These are phyloP conservation scores for Muntiacus muntjak DNA, from an alignment of 2,113 vertebrate species.

Conservation along the genomic window DNA sequence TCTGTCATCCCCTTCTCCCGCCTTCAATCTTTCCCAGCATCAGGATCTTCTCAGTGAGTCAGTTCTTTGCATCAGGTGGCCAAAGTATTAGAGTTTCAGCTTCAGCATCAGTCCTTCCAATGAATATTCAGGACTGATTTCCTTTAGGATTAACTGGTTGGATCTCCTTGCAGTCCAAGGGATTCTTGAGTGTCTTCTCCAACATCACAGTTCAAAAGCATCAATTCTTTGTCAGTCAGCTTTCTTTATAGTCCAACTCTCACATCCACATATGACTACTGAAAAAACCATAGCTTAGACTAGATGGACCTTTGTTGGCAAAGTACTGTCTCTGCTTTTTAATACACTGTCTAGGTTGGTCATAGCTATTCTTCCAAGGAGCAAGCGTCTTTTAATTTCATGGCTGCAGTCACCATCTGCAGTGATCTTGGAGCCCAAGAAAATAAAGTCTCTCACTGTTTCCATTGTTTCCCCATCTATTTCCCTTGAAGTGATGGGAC, in stretches of 20 bases:
- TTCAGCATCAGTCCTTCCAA: not conserved
- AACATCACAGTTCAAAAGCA: too few relatives aligned
- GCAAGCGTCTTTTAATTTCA: not conserved
- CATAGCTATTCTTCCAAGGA: not conserved
- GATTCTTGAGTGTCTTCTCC: too few relatives aligned
- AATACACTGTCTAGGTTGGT: not conserved
- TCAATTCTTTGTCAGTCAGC: too few relatives aligned
- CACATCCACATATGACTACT: too few relatives aligned
- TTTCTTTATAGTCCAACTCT: too few relatives aligned
- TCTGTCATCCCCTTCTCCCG: not conserved
- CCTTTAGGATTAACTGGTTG: too few relatives aligned
- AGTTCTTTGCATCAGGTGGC: not conserved
- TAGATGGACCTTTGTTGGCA: too few relatives aligned
- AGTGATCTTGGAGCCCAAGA: not conserved
- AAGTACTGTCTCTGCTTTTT: too few relatives aligned
- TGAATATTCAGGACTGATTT: not conserved
- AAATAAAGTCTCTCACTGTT: not conserved
- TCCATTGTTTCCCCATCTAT: not conserved
- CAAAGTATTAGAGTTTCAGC: too few relatives aligned
- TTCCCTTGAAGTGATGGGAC: not conserved
- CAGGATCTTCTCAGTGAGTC: not conserved
- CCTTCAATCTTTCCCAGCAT: not conserved
- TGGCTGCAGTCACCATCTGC: not conserved
- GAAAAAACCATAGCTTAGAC: too few relatives aligned
- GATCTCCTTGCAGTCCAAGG: not conserved